A percentile compares a stretch with the other conserved stretches of the same genome.
Conservation (phyloP, 35 echinoderm and acorn worm species). For the Eucidaris tribuloides region DNA sequence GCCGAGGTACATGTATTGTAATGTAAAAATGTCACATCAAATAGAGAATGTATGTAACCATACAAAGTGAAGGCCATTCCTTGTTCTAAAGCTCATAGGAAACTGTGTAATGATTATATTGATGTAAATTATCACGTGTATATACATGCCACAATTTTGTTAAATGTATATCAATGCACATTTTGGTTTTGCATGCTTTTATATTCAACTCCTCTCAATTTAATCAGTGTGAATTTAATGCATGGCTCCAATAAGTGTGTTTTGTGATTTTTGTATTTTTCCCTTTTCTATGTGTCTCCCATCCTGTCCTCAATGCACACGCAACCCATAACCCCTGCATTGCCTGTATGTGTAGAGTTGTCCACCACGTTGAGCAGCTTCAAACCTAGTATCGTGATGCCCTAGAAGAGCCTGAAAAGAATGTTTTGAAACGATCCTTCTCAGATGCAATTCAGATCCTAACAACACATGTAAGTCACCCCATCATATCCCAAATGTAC, state of each 20-base stretch:
- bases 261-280: constrained; percentile 4
- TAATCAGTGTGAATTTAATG: neutral
- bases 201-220: neutral
- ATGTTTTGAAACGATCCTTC: constrained; percentile 76
- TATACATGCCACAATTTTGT: too few relatives aligned
- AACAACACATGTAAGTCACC: constrained; percentile 90
- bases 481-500: too few relatives aligned
- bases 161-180: too few relatives aligned
- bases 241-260: constrained; percentile 14
- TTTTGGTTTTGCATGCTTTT: too few relatives aligned
- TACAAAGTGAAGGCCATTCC: too few relatives aligned
- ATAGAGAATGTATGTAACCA: too few relatives aligned
- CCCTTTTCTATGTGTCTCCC: constrained; percentile 26
- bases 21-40: too few relatives aligned
- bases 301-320: constrained; percentile 13
- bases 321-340: neutral
- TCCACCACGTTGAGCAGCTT: constrained; percentile 63
- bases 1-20: too few relatives aligned
- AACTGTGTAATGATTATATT: too few relatives aligned
- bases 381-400: constrained; percentile 68
- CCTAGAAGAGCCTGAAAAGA: constrained; percentile 49
- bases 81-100: too few relatives aligned
- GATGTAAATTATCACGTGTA: too few relatives aligned
- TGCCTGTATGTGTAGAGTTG: constrained; percentile 31
- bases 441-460: constrained; percentile 70